Conservation (phyloP, 2,113 vertebrate genomes). For the Arizona elegans region DNA sequence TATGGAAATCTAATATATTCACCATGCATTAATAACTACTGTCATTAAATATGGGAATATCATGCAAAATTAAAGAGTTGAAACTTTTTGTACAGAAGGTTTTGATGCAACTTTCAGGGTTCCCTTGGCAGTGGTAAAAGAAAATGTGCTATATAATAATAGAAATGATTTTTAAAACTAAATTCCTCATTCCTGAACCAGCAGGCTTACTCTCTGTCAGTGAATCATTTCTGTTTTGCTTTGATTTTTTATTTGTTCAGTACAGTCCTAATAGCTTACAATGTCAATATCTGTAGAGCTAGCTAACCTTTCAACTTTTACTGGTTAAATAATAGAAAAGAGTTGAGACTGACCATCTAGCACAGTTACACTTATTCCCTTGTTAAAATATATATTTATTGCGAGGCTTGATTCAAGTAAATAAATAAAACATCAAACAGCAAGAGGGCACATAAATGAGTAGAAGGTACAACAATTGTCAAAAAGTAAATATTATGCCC, state of each 20-base stretch:
- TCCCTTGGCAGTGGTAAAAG: background rate
- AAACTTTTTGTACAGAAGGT: background rate
- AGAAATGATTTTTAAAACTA: background rate
- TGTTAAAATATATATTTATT: background rate
- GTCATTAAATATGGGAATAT: background rate
- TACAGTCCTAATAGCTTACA: background rate
- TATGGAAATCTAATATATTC: background rate
- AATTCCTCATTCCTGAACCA: background rate
- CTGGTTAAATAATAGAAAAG: background rate
- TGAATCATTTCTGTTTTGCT: background rate
- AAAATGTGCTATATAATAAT: rapidly evolving
- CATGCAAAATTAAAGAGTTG: conserved; percentile 2
- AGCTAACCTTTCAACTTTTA: background rate
- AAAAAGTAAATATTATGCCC: background rate
- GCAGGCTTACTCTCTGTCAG: background rate
- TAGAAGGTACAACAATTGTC: background rate
- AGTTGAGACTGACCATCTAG: background rate
- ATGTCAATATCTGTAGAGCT: background rate
- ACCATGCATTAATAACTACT: background rate
- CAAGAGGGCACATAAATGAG: background rate
- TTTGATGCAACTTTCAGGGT: background rate
- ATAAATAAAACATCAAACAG: background rate
- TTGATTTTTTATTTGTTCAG: conserved; percentile 4
- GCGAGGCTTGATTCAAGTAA: background rate
- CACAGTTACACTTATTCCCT: background rate